These are phyloP conservation scores for Xestia rhomboidea DNA, from an alignment of 2,888 invertebrate species.

Conservation along the genomic window DNA sequence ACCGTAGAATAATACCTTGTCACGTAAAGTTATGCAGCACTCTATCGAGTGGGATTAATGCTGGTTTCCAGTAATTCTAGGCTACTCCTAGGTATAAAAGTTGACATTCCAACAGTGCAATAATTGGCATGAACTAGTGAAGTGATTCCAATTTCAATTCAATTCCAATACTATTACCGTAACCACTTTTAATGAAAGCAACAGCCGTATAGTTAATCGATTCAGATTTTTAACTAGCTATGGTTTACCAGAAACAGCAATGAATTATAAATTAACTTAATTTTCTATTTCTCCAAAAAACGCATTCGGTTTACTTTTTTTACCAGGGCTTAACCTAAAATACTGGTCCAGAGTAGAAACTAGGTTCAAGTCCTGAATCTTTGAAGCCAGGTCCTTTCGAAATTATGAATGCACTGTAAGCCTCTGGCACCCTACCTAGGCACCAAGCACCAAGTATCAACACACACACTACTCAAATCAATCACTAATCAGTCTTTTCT, in stretches of 20 bases:
- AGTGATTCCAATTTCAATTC: background rate
- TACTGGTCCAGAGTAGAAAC: background rate
- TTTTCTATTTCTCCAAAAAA: no score
- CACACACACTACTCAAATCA: background rate
- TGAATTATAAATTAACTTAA: no score
- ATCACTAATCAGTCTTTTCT: constrained; percentile 5
- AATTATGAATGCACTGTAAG: background rate
- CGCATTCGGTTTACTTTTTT: no score
- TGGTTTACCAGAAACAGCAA: no score
- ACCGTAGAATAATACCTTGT: background rate
- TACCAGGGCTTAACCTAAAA: background rate
- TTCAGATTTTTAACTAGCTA: background rate
- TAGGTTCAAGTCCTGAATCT: background rate
- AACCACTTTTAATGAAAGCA: background rate
- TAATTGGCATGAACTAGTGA: background rate
- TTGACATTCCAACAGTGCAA: background rate
- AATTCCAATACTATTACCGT: background rate
- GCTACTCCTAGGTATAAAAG: background rate
- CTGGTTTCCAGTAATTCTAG: background rate
- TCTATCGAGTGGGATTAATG: background rate
- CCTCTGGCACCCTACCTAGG: background rate
- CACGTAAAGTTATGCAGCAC: background rate
- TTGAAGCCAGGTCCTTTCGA: background rate
- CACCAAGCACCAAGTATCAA: background rate
- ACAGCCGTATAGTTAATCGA: background rate